These are phyloP conservation scores for Takifugu bimaculatus DNA, from an alignment of 2,113 vertebrate genomes.

Conservation along the genomic window DNA sequence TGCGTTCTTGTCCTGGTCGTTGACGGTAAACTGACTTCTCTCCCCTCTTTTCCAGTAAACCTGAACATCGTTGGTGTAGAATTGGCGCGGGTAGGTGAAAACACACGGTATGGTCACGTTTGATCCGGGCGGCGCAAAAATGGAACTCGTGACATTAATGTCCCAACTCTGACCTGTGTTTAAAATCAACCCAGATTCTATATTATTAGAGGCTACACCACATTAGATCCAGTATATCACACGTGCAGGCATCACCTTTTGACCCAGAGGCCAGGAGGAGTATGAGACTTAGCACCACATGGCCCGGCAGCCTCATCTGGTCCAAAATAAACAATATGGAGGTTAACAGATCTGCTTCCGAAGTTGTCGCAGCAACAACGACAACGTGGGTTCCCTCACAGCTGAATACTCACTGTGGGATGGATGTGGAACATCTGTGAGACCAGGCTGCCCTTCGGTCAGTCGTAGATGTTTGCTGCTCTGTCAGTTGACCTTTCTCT, in stretches of 20 bases:
- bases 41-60: conserved; percentile 30
- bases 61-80: fast-evolving
- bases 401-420: conserved; percentile 36
- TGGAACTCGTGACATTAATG: fast-evolving
- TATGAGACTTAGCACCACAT: conserved; percentile 28
- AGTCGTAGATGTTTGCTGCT: too few species aligned
- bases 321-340: conserved; percentile 6
- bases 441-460: too few species aligned
- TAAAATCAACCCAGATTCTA: not conserved
- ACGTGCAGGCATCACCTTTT: conserved; percentile 26
- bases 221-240: not conserved
- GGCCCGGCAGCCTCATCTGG: conserved; percentile 35
- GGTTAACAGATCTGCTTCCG: not conserved
- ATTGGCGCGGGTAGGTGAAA: fast-evolving
- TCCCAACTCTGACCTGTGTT: conserved; percentile 11
- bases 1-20: fast-evolving
- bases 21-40: fast-evolving
- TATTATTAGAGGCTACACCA: too few species aligned
- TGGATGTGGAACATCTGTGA: not conserved
- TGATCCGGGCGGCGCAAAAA: fast-evolving
- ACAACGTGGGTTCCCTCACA: not conserved
- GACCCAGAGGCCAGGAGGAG: conserved; percentile 17
- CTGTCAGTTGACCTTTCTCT: too few species aligned
- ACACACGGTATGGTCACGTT: conserved; percentile 12
- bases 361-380: not conserved